Conservation (phyloP, 2,888 invertebrate species). For the Pelosia muscerda region DNA sequence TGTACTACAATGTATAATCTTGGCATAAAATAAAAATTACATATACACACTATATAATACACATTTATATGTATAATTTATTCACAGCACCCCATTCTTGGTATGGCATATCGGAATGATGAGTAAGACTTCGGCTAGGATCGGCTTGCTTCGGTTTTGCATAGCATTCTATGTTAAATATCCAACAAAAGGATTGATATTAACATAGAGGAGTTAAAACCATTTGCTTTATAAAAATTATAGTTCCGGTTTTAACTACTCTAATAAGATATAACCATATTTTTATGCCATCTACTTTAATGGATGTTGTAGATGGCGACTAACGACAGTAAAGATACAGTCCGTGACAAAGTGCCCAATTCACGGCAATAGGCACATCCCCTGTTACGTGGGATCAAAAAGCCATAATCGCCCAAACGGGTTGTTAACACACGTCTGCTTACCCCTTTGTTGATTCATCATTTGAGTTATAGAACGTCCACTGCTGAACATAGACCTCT, state of each 20-base stretch:
- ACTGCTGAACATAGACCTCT: no score
- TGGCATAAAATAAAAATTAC: constrained; percentile 57
- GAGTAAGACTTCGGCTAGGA: not conserved
- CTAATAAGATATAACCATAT: not conserved
- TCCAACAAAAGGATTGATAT: not conserved
- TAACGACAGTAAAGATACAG: no score
- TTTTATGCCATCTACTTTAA: no score
- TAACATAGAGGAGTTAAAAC: not conserved
- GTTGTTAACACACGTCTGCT: no score
- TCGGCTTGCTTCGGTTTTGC: not conserved
- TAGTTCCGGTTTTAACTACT: not conserved
- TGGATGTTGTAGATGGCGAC: no score
- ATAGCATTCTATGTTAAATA: not conserved
- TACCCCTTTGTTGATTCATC: no score
- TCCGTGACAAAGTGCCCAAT: no score
- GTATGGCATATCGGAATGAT: not conserved
- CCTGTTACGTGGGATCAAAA: no score
- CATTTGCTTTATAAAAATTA: not conserved
- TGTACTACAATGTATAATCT: constrained; percentile 71
- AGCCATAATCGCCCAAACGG: no score
- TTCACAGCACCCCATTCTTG: not conserved
- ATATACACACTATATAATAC: constrained; percentile 51
- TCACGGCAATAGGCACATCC: no score
- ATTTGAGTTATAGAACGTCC: no score
- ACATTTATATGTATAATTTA: constrained; percentile 29